Evolutionary conservation across 2,797 vertebrate species (phyloP).

Genomic region (Muscicapa striata): DNA sequence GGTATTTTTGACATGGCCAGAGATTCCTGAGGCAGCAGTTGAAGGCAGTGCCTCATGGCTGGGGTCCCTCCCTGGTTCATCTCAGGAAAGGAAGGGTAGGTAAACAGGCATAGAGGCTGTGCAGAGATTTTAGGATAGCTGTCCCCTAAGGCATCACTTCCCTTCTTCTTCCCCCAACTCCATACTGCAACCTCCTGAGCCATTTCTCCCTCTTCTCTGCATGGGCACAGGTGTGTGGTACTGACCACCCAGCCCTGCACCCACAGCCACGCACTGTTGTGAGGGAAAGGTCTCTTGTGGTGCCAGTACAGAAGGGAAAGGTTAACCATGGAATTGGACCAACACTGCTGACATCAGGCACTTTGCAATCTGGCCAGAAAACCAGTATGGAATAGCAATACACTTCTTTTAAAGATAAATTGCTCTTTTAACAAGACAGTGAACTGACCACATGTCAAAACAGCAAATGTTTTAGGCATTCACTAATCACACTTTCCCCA

Average conservation of each 20-base stretch:
- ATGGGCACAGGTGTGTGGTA: too few species aligned
- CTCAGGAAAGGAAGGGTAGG: not conserved
- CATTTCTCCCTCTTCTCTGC: not conserved
- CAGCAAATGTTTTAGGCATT: not conserved
- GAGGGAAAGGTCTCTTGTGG: rapidly evolving
- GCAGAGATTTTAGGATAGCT: not conserved
- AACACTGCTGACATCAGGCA: not conserved
- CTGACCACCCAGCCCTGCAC: not conserved
- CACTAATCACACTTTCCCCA: not conserved
- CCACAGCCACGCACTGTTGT: rapidly evolving
- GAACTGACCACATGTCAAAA: not conserved
- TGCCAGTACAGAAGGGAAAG: not conserved
- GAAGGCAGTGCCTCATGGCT: not conserved
- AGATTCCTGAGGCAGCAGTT: not conserved
- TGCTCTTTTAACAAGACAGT: not conserved
- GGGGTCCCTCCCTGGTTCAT: not conserved
- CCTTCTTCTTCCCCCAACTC: not conserved
- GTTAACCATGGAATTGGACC: not conserved
- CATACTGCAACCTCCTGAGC: not conserved
- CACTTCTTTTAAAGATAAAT: not conserved
- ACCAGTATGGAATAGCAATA: not conserved
- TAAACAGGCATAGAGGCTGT: not conserved
- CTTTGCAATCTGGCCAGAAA: not conserved
- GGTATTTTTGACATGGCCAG: not conserved
- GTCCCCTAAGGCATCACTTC: not conserved